Percentiles rank a stretch among this genome's conserved stretches.
Conservation (phyloP, 2,797 vertebrate genomes). For the Pseudochromis fuscus region DNA sequence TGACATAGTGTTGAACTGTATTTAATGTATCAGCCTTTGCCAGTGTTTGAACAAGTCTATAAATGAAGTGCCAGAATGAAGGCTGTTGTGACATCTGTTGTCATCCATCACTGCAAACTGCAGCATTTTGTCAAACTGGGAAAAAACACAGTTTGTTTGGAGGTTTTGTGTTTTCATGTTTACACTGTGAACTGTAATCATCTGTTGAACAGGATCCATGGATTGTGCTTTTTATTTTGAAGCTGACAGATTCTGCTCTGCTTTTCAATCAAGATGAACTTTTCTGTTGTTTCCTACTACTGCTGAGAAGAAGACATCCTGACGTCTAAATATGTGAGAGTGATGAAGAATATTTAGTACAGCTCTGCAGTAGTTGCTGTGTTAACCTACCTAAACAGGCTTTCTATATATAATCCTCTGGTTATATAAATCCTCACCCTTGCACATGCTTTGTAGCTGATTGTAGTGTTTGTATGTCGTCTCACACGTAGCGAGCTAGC, state of each 20-base stretch:
- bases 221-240: neutral
- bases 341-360: neutral
- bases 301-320: neutral
- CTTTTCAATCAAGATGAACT: neutral
- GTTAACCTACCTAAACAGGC: neutral
- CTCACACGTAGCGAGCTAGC: conserved; percentile 44
- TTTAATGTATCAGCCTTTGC: neutral
- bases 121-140: neutral
- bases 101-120: conserved; percentile 27
- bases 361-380: neutral
- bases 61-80: conserved; percentile 12
- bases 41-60: neutral
- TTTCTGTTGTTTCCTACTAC: neutral
- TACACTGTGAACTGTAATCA: neutral
- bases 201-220: neutral
- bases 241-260: neutral
- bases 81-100: conserved; percentile 32
- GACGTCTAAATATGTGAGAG: neutral
- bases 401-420: neutral
- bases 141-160: conserved; percentile 8
- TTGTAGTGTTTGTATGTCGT: conserved; percentile 42
- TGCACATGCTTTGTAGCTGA: neutral
- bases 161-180: neutral
- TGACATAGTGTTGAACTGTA: neutral
- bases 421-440: neutral